Conservation (phyloP, 2,797 vertebrate genomes). For the Smutsia temminckii region DNA sequence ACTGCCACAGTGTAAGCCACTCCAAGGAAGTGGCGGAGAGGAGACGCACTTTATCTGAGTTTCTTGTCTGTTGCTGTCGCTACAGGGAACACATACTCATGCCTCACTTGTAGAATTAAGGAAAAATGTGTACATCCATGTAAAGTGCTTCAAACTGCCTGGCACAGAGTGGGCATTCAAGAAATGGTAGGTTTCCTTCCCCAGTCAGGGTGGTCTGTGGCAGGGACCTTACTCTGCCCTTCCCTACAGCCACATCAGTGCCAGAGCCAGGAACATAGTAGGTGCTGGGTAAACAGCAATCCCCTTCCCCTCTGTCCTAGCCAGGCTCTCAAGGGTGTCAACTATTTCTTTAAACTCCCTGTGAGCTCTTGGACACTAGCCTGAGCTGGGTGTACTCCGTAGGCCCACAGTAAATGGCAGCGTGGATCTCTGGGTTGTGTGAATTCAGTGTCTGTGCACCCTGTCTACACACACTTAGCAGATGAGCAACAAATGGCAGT, state of each 20-base stretch:
- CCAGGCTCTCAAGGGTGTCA: neutral
- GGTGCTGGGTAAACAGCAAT: neutral
- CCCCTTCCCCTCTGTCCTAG: neutral
- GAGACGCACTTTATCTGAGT: neutral
- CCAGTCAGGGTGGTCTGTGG: neutral
- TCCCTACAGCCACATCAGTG: neutral
- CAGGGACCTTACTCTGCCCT: neutral
- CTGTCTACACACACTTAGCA: neutral
- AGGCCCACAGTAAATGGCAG: neutral
- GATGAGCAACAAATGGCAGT: neutral
- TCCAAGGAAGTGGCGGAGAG: neutral
- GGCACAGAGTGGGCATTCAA: neutral
- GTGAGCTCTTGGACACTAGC: neutral
- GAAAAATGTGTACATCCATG: neutral
- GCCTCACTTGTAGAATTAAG: neutral
- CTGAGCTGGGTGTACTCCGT: neutral
- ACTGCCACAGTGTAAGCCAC: neutral
- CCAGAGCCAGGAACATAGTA: neutral
- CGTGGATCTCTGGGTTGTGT: neutral
- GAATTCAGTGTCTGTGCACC: fast-evolving
- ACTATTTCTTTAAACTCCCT: neutral
- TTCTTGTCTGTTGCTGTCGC: neutral
- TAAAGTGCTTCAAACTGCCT: neutral
- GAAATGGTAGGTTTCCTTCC: neutral
- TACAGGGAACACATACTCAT: no score